Evolutionary conservation across 2,888 invertebrate species (phyloP).

Genomic region (Sepioteuthis lessoniana): DNA sequence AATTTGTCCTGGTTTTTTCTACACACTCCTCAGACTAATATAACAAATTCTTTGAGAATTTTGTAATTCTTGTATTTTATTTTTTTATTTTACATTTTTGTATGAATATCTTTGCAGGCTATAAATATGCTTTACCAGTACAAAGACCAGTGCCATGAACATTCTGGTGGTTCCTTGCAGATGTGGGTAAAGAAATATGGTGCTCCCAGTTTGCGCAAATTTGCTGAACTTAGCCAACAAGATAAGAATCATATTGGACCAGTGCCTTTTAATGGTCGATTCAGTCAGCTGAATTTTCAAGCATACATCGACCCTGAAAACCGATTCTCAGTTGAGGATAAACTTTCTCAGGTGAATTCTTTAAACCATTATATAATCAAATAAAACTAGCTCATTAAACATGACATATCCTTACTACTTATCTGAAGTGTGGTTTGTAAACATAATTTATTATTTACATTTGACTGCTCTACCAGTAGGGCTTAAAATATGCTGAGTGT

Average conservation of each 20-base stretch:
- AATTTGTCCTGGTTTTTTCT: too few relatives aligned
- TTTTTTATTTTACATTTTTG: neutral
- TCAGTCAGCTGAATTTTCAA: conserved; percentile 86
- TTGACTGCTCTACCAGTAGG: neutral
- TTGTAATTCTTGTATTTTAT: neutral
- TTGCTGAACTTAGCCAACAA: conserved; percentile 78
- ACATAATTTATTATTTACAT: too few relatives aligned
- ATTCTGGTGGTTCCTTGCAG: conserved; percentile 88
- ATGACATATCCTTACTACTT: too few relatives aligned
- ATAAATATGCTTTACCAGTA: conserved; percentile 92
- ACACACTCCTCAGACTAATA: too few relatives aligned
- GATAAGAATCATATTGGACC: conserved; percentile 80
- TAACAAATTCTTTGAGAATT: neutral
- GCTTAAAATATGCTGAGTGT: neutral
- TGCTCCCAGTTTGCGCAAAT: conserved; percentile 86
- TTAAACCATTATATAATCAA: too few relatives aligned
- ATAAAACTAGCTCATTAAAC: too few relatives aligned
- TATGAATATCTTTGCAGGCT: conserved; percentile 78
- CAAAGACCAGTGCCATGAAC: conserved; percentile 83
- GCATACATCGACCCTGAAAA: conserved; percentile 96
- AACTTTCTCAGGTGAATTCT: conserved; percentile 87
- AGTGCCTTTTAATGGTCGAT: conserved; percentile 89
- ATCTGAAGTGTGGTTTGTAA: too few relatives aligned
- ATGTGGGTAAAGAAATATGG: conserved; percentile 94
- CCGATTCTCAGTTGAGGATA: conserved; percentile 90